Evolutionary conservation across 1,140 invertebrate genomes (phyloP), one percentile per base, ranked within the genome.

Genomic region (Musca vetustissima): DNA sequence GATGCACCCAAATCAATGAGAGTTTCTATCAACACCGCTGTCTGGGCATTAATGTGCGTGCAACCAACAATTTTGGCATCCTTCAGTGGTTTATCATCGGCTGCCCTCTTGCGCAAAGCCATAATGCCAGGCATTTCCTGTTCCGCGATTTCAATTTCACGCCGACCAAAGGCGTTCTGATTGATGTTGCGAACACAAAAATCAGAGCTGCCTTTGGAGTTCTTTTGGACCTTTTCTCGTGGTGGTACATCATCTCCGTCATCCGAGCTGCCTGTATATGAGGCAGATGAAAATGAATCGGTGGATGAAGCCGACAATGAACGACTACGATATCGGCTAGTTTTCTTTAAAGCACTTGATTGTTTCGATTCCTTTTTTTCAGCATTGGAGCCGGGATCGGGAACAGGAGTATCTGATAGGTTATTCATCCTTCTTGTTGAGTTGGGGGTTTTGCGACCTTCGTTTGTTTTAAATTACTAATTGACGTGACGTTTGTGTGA

Each of bases 111-210:
- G 52, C 96, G 86, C 70, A 99, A 83, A 0, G 96, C 95, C 89
- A 98, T 95, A 64, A 98, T 95, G 2, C 97, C 97, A 0, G 96
- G 95, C 97, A 98, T 98, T 86, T 98, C 97, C 69, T 81, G 96
- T 79, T 99, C 96, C n/a, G 96, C 96, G 73, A 98, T 98, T 85
- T 98, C 96, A 75, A 99, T 98, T 86, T 98, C 97, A 64, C 96
- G 82, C 24, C 97, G 86, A 0, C 97, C 97, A 83, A 97, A 98
- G 0, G 93, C 93, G 78, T 95, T 90, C 77, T 97, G 93, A 49
- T 91, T 90, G 64, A 99, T 93, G 81, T 95, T 95, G 64, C 91
- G 87, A 2, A 97, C 93, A 83, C 94, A 96, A 83, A 97, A 97
- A 79, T 97, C 95, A 1, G 86, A 87, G 74, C 89, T 91, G 7